Conservation (phyloP, 2,797 vertebrate genomes). For the Enteromius thamalakanensis region DNA sequence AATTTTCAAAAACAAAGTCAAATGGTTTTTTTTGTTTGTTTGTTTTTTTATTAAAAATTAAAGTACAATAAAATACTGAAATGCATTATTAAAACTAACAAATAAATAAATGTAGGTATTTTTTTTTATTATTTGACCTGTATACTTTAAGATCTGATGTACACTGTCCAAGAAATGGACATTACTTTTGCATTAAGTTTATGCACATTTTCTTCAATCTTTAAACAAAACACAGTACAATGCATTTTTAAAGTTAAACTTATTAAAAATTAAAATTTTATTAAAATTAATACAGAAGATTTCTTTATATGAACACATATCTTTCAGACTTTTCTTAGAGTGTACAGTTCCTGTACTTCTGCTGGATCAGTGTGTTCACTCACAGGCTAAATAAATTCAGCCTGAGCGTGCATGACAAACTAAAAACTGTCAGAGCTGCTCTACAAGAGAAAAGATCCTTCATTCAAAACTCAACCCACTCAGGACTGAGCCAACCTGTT, state of each 20-base stretch:
- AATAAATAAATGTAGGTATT: neutral
- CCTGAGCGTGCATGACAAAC: constrained; percentile 44
- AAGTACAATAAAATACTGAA: neutral
- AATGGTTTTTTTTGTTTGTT: neutral
- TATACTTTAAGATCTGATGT: too few relatives aligned
- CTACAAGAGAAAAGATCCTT: constrained; percentile 25
- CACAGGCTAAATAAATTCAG: neutral
- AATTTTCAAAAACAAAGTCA: neutral
- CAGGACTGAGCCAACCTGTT: constrained; percentile 55
- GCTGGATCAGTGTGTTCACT: neutral
- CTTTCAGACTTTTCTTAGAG: neutral
- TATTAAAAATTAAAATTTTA: too few relatives aligned
- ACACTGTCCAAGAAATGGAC: too few relatives aligned
- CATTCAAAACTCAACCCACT: constrained; percentile 48
- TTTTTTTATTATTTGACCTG: neutral
- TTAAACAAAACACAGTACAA: neutral
- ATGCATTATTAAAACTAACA: neutral
- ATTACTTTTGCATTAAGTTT: neutral
- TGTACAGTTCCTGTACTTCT: too few relatives aligned
- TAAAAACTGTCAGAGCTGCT: constrained; percentile 15
- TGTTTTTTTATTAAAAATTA: neutral
- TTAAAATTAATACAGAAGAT: neutral
- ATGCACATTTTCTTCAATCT: neutral
- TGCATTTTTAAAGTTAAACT: neutral
- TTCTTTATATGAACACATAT: neutral